These are phyloP conservation scores for Edolisoma coerulescens DNA, from an alignment of 2,113 vertebrate genomes.

Conservation along the genomic window DNA sequence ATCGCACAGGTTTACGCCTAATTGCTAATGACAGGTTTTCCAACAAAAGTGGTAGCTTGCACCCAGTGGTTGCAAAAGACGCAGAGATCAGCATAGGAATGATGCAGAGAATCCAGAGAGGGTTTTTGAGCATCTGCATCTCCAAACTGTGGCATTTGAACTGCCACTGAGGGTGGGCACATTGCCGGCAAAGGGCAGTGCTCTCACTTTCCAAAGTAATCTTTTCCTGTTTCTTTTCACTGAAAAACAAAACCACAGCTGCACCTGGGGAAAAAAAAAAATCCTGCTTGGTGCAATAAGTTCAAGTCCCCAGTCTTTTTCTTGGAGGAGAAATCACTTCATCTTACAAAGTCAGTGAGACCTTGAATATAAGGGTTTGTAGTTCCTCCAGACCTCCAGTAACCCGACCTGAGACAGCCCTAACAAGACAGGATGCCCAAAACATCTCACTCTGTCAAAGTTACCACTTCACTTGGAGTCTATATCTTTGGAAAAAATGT, in stretches of 20 bases:
- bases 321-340: background rate
- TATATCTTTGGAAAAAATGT: background rate
- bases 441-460: background rate
- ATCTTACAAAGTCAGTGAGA: background rate
- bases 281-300: background rate
- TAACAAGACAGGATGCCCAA: background rate
- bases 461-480: background rate
- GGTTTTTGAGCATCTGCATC: background rate
- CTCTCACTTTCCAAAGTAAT: background rate
- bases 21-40: background rate
- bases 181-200: background rate
- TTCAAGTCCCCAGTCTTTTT: background rate
- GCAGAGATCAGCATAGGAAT: background rate
- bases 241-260: background rate
- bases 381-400: background rate
- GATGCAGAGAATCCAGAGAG: background rate
- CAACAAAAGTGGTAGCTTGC: background rate
- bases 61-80: background rate
- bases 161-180: background rate
- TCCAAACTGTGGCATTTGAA: background rate
- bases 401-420: background rate
- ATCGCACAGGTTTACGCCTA: background rate
- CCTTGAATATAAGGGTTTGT: background rate
- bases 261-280: accelerated
- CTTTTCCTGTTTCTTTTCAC: background rate